phyloP scores from a whole-genome alignment of 1,140 invertebrate genomes.

The Temnothorax curvispinosus region DNA sequence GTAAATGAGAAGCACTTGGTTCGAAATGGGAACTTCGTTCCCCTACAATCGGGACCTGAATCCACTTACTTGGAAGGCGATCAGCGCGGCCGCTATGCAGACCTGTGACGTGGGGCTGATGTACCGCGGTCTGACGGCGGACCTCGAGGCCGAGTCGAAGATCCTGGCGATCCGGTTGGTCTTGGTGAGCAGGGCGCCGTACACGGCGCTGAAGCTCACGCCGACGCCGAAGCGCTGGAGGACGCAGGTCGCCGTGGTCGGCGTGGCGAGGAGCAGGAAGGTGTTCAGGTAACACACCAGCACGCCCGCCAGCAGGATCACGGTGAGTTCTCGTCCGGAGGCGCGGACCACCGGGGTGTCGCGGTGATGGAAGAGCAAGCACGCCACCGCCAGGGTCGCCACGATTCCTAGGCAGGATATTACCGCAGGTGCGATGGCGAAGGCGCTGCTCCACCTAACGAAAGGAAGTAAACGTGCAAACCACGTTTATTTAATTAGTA shows the following conservation, averaged over 20 bases:
- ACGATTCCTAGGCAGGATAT: conserved; percentile 90
- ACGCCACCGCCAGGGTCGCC: conserved; percentile 88
- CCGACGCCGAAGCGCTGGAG: conserved; percentile 90
- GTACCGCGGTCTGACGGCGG: conserved; percentile 89
- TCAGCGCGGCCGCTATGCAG: conserved; percentile 88
- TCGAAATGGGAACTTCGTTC: background rate
- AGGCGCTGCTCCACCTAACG: conserved; percentile 87
- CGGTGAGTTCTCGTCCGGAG: conserved; percentile 93
- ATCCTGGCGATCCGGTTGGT: conserved; percentile 92
- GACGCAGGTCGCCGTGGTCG: conserved; percentile 88
- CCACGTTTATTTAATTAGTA: background rate
- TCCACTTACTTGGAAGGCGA: conserved; percentile 85
- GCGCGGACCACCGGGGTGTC: conserved; percentile 94
- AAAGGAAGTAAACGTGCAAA: background rate
- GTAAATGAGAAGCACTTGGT: too few relatives aligned
- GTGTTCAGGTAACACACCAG: conserved; percentile 88
- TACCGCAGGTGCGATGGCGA: conserved; percentile 89
- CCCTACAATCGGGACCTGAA: background rate
- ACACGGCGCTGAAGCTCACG: conserved; percentile 91
- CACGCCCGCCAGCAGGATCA: conserved; percentile 90
- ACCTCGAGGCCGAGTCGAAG: conserved; percentile 89
- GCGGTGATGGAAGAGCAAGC: conserved; percentile 90
- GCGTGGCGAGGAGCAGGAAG: conserved; percentile 88
- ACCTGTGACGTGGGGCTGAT: conserved; percentile 93
- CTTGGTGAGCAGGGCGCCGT: conserved; percentile 92